phyloP scores from a whole-genome alignment of 2,888 invertebrate genomes.

The Cephus pulcher region DNA sequence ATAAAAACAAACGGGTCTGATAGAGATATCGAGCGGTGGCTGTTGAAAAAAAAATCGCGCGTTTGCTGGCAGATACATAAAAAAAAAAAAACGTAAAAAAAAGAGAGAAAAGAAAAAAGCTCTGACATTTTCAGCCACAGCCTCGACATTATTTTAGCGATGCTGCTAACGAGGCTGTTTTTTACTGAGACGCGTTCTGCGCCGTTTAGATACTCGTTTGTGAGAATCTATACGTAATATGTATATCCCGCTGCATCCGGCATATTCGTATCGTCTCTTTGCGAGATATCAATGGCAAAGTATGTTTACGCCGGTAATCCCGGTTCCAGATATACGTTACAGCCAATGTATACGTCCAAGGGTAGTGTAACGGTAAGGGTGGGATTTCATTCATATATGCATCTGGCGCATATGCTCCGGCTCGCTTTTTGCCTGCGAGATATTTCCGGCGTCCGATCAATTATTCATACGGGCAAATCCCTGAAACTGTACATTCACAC shows the following conservation, averaged over 20 bases:
- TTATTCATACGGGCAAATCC: constrained; percentile 32
- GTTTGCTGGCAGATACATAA: not conserved
- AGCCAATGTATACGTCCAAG: not conserved
- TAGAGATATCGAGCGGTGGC: not conserved
- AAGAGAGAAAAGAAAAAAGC: not conserved
- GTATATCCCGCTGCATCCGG: not conserved
- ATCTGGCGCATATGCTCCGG: constrained; percentile 24
- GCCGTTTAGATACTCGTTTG: not conserved
- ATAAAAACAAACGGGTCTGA: not conserved
- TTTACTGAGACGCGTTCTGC: constrained; percentile 9
- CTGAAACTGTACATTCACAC: not conserved
- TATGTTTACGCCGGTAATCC: not conserved
- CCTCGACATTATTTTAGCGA: constrained; percentile 43
- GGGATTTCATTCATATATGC: constrained; percentile 33
- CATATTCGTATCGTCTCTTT: not conserved
- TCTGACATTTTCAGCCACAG: constrained; percentile 34
- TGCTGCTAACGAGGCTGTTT: constrained; percentile 42
- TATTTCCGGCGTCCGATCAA: constrained; percentile 22
- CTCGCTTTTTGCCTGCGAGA: constrained; percentile 8
- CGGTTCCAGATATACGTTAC: not conserved
- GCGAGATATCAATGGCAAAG: not conserved
- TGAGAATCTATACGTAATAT: not conserved
- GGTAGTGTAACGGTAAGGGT: not conserved
- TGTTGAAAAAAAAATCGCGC: not conserved
- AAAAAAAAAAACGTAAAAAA: not conserved